phyloP scores from a whole-genome alignment of 2,797 vertebrate genomes.

The Merluccius polli region DNA sequence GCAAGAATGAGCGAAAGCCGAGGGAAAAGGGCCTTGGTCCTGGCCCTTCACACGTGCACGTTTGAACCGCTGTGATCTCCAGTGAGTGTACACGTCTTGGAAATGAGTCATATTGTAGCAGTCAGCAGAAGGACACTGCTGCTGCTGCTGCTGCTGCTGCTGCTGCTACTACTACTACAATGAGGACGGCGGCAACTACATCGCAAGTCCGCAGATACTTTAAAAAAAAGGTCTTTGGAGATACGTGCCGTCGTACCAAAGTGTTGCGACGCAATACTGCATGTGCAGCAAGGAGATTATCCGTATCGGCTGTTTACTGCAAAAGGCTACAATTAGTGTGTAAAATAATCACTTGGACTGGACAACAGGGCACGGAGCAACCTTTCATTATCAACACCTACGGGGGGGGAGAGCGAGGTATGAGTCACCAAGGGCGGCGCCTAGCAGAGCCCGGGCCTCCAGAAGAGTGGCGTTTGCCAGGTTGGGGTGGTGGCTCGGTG shows the following conservation, averaged over 20 bases:
- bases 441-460: not conserved
- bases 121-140: not conserved
- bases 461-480: not conserved
- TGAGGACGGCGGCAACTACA: no score
- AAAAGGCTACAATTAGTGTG: not conserved
- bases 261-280: not conserved
- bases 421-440: constrained; percentile 66
- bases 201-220: no score
- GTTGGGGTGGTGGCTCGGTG: constrained; percentile 12
- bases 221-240: not conserved
- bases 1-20: constrained; percentile 41
- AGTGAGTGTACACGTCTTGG: constrained; percentile 18
- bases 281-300: not conserved
- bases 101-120: constrained; percentile 25
- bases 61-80: constrained; percentile 24
- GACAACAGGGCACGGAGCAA: not conserved
- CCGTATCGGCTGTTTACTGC: not conserved
- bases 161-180: no score
- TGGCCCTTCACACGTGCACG: constrained; percentile 24
- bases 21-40: constrained; percentile 11
- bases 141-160: no score
- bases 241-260: not conserved
- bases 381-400: constrained; percentile 32
- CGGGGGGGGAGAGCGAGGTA: constrained; percentile 50
- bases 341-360: not conserved